Evolutionary conservation across 2,888 invertebrate species (phyloP).

Genomic region (Brachyopa scutellaris): DNA sequence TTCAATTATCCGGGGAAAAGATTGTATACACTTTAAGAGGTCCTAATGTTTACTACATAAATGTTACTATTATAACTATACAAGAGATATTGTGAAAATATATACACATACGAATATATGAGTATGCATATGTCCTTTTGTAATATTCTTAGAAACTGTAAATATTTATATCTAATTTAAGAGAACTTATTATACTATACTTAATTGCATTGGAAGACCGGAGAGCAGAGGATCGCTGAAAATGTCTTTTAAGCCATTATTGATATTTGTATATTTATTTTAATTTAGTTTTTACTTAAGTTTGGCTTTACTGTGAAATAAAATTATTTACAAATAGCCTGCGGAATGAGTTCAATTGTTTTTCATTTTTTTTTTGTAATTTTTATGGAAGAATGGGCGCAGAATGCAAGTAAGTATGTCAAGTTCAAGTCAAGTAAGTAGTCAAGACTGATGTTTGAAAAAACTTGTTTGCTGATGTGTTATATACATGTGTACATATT

Average conservation of each 20-base stretch:
- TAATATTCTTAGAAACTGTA: constrained; percentile 59
- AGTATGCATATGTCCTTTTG: constrained; percentile 48
- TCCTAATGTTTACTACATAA: constrained; percentile 30
- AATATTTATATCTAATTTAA: constrained; percentile 48
- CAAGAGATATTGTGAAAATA: constrained; percentile 4
- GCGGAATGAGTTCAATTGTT: not conserved
- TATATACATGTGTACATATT: too few relatives aligned
- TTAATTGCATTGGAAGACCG: constrained; percentile 3
- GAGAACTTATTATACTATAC: not conserved
- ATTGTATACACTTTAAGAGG: constrained; percentile 7
- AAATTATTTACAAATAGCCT: constrained; percentile 51
- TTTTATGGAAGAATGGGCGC: too few relatives aligned
- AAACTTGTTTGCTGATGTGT: too few relatives aligned
- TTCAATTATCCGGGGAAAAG: constrained; percentile 7
- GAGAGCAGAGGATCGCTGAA: not conserved
- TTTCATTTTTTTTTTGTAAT: too few relatives aligned
- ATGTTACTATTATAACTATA: constrained; percentile 13
- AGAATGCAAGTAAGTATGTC: too few relatives aligned
- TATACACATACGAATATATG: not conserved
- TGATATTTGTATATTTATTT: constrained; percentile 49
- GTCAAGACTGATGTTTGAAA: too few relatives aligned
- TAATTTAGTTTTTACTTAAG: constrained; percentile 1
- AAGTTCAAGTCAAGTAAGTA: too few relatives aligned
- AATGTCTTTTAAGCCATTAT: constrained; percentile 33
- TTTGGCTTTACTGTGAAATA: constrained; percentile 46